phyloP scores from a whole-genome alignment of 2,888 invertebrate genomes.

The Hydrotaea diabolus region DNA sequence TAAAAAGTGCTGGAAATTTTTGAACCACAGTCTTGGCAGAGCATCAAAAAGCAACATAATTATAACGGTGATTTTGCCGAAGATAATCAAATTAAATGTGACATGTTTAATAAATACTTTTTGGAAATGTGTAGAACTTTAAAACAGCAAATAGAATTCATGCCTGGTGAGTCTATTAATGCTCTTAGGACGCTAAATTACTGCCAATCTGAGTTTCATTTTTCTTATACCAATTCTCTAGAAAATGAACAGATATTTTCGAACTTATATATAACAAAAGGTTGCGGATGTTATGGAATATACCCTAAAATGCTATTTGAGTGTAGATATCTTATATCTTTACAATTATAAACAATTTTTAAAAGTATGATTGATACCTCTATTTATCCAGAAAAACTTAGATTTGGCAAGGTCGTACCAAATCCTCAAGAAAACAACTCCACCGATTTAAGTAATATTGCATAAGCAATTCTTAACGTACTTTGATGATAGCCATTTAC shows the following conservation, averaged over 20 bases:
- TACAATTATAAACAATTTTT: neutral
- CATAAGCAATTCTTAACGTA: neutral
- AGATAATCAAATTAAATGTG: too few relatives aligned
- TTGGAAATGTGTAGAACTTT: too few relatives aligned
- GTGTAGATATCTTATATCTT: too few relatives aligned
- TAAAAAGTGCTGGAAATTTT: too few relatives aligned
- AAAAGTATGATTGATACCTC: conserved; percentile 4
- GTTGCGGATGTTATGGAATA: too few relatives aligned
- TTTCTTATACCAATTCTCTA: neutral
- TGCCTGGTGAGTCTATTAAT: too few relatives aligned
- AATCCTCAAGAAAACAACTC: neutral
- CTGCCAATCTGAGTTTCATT: neutral
- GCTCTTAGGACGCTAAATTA: neutral
- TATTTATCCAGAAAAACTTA: conserved; percentile 12
- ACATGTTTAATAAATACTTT: too few relatives aligned
- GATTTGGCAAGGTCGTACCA: conserved; percentile 19
- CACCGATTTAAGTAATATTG: neutral
- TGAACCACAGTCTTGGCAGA: too few relatives aligned
- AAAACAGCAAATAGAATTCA: too few relatives aligned
- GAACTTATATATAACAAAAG: neutral
- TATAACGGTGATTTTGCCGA: too few relatives aligned
- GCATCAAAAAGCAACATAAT: too few relatives aligned
- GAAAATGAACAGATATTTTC: neutral
- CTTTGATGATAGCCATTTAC: neutral
- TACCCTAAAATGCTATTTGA: too few relatives aligned